These are phyloP conservation scores for Trachelus stipa DNA, from an alignment of 2,888 invertebrate genomes.

Conservation along the genomic window DNA sequence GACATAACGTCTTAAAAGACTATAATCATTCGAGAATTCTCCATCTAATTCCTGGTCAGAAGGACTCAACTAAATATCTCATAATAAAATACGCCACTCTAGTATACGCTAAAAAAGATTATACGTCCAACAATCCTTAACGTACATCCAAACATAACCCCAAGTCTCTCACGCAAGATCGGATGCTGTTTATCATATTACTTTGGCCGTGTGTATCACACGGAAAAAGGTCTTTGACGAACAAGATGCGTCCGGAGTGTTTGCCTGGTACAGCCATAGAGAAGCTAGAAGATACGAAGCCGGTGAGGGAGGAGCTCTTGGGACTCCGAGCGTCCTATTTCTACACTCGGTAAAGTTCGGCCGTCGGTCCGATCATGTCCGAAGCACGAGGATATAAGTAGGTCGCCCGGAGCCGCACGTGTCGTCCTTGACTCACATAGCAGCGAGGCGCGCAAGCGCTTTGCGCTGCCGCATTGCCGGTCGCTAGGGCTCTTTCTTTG, in stretches of 20 bases:
- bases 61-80: neutral
- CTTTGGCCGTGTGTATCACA: neutral
- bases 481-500: constrained; percentile 57
- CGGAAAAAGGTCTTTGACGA: neutral
- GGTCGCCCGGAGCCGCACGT: constrained; percentile 67
- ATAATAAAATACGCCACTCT: neutral
- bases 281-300: constrained; percentile 15
- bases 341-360: constrained; percentile 60
- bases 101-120: neutral
- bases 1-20: neutral
- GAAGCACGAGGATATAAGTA: constrained; percentile 64
- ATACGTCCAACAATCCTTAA: neutral
- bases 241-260: neutral
- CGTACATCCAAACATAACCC: neutral
- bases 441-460: constrained; percentile 62
- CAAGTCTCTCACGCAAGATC: neutral
- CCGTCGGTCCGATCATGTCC: constrained; percentile 51
- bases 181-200: neutral
- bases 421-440: constrained; percentile 68
- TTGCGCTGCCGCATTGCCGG: constrained; percentile 51
- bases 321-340: constrained; percentile 52
- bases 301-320: constrained; percentile 31
- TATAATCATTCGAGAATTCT: neutral
- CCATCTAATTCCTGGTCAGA: neutral
- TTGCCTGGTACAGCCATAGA: constrained; percentile 7